Base-by-base conservation (phyloP, 2,888 invertebrate species). In the Eupsilia transversa region DNA sequence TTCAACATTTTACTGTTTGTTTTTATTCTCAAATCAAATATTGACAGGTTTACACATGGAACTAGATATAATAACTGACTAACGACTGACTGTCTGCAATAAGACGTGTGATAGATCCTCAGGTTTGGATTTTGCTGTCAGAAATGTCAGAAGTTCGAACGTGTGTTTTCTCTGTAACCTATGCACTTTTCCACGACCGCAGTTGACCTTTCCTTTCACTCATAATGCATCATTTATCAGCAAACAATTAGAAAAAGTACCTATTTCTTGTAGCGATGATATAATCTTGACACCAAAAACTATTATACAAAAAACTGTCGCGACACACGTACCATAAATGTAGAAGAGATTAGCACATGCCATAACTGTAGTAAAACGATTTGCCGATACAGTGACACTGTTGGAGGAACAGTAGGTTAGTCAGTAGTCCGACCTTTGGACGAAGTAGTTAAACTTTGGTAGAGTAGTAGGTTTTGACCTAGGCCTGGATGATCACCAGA, bases 341-440 rank as follows among this genome's bases (percentile, higher is more conserved):
- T 61, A 9, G 46, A 33, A 41, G 38, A 27, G 61, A 80, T 80
- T 74, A 80, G 30, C 66, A 77, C 30, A 63, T 63, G 41, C 69
- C 60, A 46, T 84, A 80, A 46, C 41, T n/a, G 65, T 56, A 65
- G 49, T 61, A n/a, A 54, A 60, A 56, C 38, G 20, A 84, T 79
- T 79, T 59, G 30, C 35, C 43, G 67, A 46, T 57, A 72, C 9
- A 57, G n/a, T 83, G 73, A 61, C 52, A 74, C 68, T 73, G 65
- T 66, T 41, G 17, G 12, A 17, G 3, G 9, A 3, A 69, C 57
- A 80, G 69, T 68, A 65, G 46, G 30, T 46, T 27, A 56, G 66
- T 12, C 33, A 73, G 49, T 61, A 61, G n/a, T n/a, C 23, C 27
- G 41, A 49, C 23, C 41, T 60, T 64, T 59, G 20, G n/a, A 46